Conservation (phyloP, 2,797 vertebrate species). For the Intellagama lesueurii region DNA sequence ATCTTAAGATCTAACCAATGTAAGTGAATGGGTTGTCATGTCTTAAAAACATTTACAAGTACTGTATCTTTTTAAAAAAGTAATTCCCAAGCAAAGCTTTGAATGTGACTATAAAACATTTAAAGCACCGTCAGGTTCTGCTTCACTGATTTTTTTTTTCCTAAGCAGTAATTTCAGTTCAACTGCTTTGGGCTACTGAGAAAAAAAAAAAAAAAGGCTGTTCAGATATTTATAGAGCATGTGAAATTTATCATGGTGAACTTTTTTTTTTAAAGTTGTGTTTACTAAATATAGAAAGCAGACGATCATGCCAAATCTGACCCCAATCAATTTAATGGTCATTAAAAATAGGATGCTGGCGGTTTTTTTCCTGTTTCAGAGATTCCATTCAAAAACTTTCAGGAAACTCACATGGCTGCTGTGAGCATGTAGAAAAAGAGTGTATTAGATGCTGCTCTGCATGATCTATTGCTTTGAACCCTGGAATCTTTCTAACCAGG, state of each 20-base stretch:
- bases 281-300: no score
- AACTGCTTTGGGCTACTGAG: neutral
- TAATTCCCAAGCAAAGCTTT: neutral
- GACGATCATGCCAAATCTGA: no score
- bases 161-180: neutral
- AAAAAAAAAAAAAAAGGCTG: neutral
- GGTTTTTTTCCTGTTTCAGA: no score
- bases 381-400: no score
- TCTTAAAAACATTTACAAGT: neutral
- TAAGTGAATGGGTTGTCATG: neutral
- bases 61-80: neutral
- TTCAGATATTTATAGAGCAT: neutral
- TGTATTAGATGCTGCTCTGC: no score
- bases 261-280: no score
- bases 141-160: neutral
- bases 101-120: neutral
- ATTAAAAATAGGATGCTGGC: no score
- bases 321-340: no score
- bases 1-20: neutral
- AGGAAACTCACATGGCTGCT: no score
- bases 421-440: no score
- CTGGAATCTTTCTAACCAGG: no score
- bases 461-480: no score
- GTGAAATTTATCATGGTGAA: neutral
- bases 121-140: neutral